phyloP scores from a whole-genome alignment of 1,140 invertebrate species.

The Pseudomyrmex gracilis region DNA sequence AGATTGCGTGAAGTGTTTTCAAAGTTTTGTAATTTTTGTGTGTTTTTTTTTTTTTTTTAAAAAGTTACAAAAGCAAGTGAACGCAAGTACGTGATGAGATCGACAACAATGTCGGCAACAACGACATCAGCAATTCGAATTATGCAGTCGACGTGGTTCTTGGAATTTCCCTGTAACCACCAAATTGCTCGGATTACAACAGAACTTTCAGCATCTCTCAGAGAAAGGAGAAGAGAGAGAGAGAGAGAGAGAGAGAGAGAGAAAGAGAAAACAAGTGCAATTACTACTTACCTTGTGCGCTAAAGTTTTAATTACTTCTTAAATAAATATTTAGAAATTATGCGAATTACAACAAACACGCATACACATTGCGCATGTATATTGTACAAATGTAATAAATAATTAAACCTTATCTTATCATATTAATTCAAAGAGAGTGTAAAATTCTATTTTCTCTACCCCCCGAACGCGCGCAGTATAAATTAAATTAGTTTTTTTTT shows the following conservation, averaged over 20 bases:
- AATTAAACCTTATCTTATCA: not conserved
- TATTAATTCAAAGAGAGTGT: too few species aligned
- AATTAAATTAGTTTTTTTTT: too few species aligned
- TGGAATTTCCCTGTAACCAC: slow-evolving; percentile 49
- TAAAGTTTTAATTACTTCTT: not conserved
- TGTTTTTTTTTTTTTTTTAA: too few species aligned
- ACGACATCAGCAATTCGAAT: slow-evolving; percentile 42
- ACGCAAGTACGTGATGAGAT: slow-evolving; percentile 46
- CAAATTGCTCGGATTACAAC: slow-evolving; percentile 42
- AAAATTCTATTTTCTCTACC: too few species aligned
- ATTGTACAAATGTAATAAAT: not conserved
- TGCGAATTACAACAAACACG: not conserved
- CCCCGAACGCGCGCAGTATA: too few species aligned
- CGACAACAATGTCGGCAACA: slow-evolving; percentile 47
- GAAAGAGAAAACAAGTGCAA: slow-evolving; percentile 12
- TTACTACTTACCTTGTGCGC: not conserved
- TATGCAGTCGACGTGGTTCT: slow-evolving; percentile 43
- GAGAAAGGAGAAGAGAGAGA: not conserved
- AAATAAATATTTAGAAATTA: slow-evolving; percentile 7
- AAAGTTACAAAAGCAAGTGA: slow-evolving; percentile 19
- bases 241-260: not conserved
- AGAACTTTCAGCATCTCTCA: slow-evolving; percentile 18
- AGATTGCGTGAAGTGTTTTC: not conserved
- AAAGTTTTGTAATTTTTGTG: not conserved
- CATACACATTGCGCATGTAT: too few species aligned